Conservation (phyloP, 2,113 vertebrate genomes). For the Dolichallabes microphthalmus region DNA sequence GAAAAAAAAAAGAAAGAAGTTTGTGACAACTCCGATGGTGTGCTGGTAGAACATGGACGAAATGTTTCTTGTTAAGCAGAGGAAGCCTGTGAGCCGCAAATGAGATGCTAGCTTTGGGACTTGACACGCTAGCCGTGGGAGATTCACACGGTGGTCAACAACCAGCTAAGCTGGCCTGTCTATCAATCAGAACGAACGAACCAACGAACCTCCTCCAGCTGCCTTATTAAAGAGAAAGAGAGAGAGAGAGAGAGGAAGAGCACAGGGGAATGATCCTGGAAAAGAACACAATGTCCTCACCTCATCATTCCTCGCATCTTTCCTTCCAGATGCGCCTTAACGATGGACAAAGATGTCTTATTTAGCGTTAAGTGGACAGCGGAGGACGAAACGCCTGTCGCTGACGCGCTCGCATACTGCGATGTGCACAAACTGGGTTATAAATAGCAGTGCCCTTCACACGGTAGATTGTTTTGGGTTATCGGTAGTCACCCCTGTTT, state of each 20-base stretch:
- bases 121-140: constrained; percentile 59
- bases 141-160: constrained; percentile 21
- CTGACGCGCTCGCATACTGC: neutral
- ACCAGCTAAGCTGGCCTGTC: constrained; percentile 11
- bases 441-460: constrained; percentile 61
- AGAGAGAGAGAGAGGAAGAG: constrained; percentile 23
- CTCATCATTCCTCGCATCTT: neutral
- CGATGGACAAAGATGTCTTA: neutral
- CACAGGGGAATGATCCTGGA: neutral
- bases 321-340: neutral
- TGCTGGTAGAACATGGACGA: constrained; percentile 15
- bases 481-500: constrained; percentile 66
- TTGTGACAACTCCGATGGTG: neutral
- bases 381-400: neutral
- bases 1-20: neutral
- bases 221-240: constrained; percentile 35
- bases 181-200: neutral
- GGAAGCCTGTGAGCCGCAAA: constrained; percentile 38
- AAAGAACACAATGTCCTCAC: neutral
- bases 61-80: constrained; percentile 44
- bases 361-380: neutral
- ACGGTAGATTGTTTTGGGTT: constrained; percentile 59
- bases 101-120: constrained; percentile 59
- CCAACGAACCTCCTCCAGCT: neutral
- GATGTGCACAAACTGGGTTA: constrained; percentile 36